Percentiles rank a stretch among this genome's conserved stretches.
These are phyloP conservation scores for Himantopus leucocephalus DNA, from an alignment of 2,113 vertebrate genomes.

Conservation along the genomic window DNA sequence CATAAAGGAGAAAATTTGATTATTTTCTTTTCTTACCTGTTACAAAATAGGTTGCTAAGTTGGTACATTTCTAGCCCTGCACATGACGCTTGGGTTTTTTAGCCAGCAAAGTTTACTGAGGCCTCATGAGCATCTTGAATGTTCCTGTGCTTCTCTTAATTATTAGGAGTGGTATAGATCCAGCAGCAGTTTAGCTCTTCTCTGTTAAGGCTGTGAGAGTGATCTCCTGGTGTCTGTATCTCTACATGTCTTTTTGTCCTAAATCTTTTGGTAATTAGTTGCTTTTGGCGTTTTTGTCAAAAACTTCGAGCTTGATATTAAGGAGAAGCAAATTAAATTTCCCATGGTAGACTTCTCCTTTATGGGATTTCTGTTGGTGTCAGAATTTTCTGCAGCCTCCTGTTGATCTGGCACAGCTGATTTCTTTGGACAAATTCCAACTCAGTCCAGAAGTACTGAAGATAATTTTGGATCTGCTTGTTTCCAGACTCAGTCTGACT, in stretches of 20 bases:
- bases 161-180: background rate
- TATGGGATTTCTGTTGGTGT: background rate
- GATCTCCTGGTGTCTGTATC: background rate
- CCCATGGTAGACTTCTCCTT: background rate
- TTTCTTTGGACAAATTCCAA: slow-evolving; percentile 26
- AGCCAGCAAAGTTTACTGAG: background rate
- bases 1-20: background rate
- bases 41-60: background rate
- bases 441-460: slow-evolving; percentile 13
- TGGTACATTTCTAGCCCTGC: background rate
- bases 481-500: slow-evolving; percentile 30
- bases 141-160: background rate
- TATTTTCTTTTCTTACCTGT: background rate
- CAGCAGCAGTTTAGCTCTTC: background rate
- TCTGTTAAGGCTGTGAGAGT: background rate
- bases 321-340: background rate
- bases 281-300: background rate
- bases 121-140: background rate
- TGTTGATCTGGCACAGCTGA: slow-evolving; percentile 44
- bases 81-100: background rate
- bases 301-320: background rate
- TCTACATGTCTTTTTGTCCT: background rate
- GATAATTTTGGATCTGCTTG: slow-evolving; percentile 30
- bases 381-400: background rate
- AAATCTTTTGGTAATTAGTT: background rate